Evolutionary conservation across 2,113 vertebrate species (phyloP).

Genomic region (Scomber scombrus): DNA sequence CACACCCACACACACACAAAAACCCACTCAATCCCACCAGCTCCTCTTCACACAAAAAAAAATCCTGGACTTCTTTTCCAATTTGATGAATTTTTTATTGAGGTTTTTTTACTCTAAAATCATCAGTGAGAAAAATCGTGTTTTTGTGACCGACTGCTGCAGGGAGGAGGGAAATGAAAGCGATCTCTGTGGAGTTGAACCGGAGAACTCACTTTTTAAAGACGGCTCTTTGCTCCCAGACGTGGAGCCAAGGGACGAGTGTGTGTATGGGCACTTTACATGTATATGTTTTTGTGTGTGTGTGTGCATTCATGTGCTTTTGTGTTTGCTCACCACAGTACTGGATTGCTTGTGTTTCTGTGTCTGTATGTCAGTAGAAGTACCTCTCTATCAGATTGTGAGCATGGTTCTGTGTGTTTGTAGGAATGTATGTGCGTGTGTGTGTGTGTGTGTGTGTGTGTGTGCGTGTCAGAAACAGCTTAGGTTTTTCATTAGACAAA

Average conservation of each 20-base stretch:
- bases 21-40: neutral
- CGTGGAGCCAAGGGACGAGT: slow-evolving; percentile 32
- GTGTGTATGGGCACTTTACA: slow-evolving; percentile 42
- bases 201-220: slow-evolving; percentile 47
- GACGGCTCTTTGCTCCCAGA: slow-evolving; percentile 50
- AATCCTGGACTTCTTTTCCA: slow-evolving; percentile 50
- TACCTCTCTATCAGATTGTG: slow-evolving; percentile 6
- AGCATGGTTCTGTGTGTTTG: slow-evolving; percentile 5
- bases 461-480: neutral
- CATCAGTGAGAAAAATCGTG: slow-evolving; percentile 62
- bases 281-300: slow-evolving; percentile 12
- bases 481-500: slow-evolving; percentile 73
- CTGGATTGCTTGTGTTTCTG: neutral
- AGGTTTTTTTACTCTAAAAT: slow-evolving; percentile 54
- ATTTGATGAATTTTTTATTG: slow-evolving; percentile 77
- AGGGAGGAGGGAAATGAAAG: slow-evolving; percentile 55
- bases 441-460: neutral
- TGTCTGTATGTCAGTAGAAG: slow-evolving; percentile 13
- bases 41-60: slow-evolving; percentile 22
- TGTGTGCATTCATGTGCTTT: slow-evolving; percentile 10
- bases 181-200: slow-evolving; percentile 65
- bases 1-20: slow-evolving; percentile 20
- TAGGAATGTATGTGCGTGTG: slow-evolving; percentile 1
- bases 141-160: slow-evolving; percentile 66
- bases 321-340: neutral